These are phyloP conservation scores for Poeciliopsis presidionis DNA, from an alignment of 2,797 vertebrate species.

Conservation along the genomic window DNA sequence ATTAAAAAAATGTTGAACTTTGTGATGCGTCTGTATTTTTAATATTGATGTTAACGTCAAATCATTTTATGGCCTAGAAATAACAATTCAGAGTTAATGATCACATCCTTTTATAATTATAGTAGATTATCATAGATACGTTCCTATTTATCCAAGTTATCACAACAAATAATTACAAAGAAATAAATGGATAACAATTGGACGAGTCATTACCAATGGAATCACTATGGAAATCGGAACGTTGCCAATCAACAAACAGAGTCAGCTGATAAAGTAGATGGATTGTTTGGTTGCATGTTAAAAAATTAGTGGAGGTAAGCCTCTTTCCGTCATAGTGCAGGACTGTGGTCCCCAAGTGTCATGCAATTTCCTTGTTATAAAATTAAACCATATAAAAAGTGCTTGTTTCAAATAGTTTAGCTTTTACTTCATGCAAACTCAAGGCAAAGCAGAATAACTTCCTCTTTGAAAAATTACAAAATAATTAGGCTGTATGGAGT, in stretches of 20 bases:
- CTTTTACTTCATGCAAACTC: not conserved
- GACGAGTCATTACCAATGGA: not conserved
- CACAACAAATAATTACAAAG: not conserved
- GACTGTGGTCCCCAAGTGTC: not conserved
- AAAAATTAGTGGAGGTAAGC: not conserved
- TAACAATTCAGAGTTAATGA: not conserved
- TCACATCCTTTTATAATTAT: not conserved
- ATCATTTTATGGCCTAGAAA: not conserved
- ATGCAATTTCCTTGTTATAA: not conserved
- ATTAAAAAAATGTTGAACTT: not conserved
- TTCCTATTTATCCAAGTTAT: too few relatives aligned
- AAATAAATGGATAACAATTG: not conserved
- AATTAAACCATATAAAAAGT: not conserved
- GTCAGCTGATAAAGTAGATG: not conserved
- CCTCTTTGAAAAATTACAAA: not conserved
- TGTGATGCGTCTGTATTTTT: not conserved
- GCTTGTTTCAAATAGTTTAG: not conserved
- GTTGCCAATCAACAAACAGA: not conserved
- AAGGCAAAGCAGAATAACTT: not conserved
- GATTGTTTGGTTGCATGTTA: not conserved
- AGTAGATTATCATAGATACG: not conserved
- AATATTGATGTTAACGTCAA: not conserved
- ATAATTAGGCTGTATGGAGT: not conserved
- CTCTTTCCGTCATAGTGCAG: not conserved
- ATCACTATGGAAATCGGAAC: not conserved